These are phyloP conservation scores for Morpho helenor DNA, from an alignment of 2,888 invertebrate genomes.

Conservation along the genomic window DNA sequence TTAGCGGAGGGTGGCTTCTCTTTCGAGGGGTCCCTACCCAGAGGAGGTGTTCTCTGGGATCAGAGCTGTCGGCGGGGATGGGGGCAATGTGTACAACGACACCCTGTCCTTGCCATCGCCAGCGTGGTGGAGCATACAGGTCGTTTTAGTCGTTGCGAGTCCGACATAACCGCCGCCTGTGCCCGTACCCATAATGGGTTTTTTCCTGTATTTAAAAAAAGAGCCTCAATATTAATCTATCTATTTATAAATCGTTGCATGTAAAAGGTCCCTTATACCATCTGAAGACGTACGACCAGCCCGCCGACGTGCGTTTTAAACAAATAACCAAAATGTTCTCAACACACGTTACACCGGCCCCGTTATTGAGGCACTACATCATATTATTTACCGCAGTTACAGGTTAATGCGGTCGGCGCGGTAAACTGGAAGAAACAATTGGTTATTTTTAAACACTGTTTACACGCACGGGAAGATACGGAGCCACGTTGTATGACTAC, in stretches of 20 bases:
- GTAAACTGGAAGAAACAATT: conserved; percentile 64
- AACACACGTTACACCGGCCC: conserved; percentile 55
- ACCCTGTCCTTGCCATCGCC: no score
- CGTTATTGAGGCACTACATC: conserved; percentile 72
- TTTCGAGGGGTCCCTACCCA: no score
- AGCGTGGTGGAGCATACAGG: no score
- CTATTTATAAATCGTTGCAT: conserved; percentile 6
- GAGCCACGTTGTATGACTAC: conserved; percentile 30
- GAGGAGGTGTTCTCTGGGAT: no score
- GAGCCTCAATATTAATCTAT: no score
- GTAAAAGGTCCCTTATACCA: conserved; percentile 31
- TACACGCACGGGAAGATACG: conserved; percentile 42
- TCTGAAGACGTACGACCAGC: conserved; percentile 65
- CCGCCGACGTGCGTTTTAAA: conserved; percentile 52
- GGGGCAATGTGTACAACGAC: no score
- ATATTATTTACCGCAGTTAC: conserved; percentile 69
- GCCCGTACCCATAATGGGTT: no score
- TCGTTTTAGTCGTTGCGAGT: no score
- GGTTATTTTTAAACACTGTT: conserved; percentile 55
- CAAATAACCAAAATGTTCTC: conserved; percentile 70
- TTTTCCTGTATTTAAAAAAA: no score
- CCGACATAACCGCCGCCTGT: no score
- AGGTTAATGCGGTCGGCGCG: conserved; percentile 60
- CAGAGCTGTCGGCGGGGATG: no score
- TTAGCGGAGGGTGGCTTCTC: no score